Conservation (phyloP, 2,888 invertebrate species). For the Drosophila hawaiiensis region DNA sequence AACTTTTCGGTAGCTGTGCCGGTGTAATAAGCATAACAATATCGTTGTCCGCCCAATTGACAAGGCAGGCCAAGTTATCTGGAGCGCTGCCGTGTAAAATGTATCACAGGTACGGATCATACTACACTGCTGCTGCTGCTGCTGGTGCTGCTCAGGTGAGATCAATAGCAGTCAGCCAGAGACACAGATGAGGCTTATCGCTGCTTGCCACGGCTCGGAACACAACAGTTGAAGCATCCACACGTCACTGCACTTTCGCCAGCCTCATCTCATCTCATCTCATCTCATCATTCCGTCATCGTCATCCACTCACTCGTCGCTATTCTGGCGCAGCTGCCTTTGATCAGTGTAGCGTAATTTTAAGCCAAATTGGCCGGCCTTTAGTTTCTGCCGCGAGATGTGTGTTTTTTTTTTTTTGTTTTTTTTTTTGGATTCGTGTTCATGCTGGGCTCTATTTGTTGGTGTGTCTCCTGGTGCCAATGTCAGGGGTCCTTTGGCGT, state of each 20-base stretch:
- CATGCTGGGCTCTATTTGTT: conserved; percentile 40
- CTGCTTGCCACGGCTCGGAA: conserved; percentile 36
- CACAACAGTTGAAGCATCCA: conserved; percentile 51
- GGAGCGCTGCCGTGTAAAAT: conserved; percentile 75
- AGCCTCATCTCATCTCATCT: conserved; percentile 34
- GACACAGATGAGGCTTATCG: conserved; percentile 74
- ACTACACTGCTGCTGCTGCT: conserved; percentile 16
- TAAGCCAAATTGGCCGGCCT: conserved; percentile 81
- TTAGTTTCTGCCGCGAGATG: conserved; percentile 58
- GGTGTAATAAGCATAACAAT: conserved; percentile 84
- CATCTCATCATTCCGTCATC: conserved; percentile 54
- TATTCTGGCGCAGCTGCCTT: conserved; percentile 73
- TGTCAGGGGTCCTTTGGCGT: conserved; percentile 68
- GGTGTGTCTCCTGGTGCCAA: conserved; percentile 56
- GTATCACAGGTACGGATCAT: conserved; percentile 71
- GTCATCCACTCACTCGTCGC: conserved; percentile 41
- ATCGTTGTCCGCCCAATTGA: conserved; percentile 83
- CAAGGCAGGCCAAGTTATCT: conserved; percentile 64
- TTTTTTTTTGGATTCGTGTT: conserved; percentile 11
- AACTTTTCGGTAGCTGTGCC: conserved; percentile 78
- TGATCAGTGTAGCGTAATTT: conserved; percentile 83
- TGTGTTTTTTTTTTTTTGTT: neutral
- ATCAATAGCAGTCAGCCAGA: conserved; percentile 76
- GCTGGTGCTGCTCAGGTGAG: conserved; percentile 72
- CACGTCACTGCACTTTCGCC: conserved; percentile 78